Evolutionary conservation across 2,113 vertebrate species (phyloP).

Genomic region (Scatophagus argus): DNA sequence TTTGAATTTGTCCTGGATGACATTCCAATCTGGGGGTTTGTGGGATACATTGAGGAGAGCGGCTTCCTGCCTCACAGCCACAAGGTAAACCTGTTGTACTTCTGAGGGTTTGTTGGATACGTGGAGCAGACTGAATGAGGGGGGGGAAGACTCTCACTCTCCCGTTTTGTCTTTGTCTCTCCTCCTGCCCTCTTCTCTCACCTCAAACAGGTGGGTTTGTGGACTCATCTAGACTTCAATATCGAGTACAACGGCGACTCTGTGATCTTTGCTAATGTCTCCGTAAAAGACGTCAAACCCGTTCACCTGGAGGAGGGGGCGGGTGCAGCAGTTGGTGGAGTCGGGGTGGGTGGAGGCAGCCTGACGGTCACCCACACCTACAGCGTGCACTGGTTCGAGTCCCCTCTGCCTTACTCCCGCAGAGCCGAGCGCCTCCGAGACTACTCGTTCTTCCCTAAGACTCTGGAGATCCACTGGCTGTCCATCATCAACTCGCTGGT

Average conservation of each 20-base stretch:
- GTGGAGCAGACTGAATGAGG: neutral
- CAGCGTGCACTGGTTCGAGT: conserved; percentile 91
- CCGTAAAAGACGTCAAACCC: conserved; percentile 91
- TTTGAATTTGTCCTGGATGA: conserved; percentile 95
- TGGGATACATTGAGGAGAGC: conserved; percentile 94
- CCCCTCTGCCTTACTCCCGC: conserved; percentile 77
- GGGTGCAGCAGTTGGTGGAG: conserved; percentile 62
- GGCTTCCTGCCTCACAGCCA: conserved; percentile 93
- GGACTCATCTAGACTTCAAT: conserved; percentile 93
- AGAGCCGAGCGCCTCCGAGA: conserved; percentile 88
- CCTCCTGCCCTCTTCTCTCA: neutral
- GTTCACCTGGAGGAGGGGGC: conserved; percentile 89
- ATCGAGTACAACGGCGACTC: conserved; percentile 90
- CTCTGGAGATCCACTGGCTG: conserved; percentile 94
- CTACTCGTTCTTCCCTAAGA: conserved; percentile 91
- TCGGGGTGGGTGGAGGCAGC: conserved; percentile 72
- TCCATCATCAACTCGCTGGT: conserved; percentile 96
- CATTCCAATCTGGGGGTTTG: conserved; percentile 92
- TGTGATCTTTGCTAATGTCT: conserved; percentile 92
- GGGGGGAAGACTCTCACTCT: neutral
- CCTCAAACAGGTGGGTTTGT: conserved; percentile 87
- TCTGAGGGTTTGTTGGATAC: neutral
- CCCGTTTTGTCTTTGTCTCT: neutral
- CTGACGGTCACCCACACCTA: conserved; percentile 89
- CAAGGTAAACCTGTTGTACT: conserved; percentile 73